These are phyloP conservation scores for Saxicola maurus DNA, from an alignment of 2,797 vertebrate species.

Conservation along the genomic window DNA sequence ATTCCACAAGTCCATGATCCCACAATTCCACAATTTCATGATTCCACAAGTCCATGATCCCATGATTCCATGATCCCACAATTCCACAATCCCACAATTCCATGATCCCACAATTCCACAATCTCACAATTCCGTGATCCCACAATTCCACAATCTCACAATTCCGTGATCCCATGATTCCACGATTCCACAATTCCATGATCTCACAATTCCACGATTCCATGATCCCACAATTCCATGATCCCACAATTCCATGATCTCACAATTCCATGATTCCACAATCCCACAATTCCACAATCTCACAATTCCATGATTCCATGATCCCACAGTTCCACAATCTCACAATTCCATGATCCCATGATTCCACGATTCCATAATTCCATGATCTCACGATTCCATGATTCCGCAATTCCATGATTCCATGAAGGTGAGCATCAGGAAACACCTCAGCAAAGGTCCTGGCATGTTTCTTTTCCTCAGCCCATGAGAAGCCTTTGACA, in stretches of 20 bases:
- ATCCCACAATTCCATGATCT: too few relatives aligned
- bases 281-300: accelerated
- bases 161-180: too few relatives aligned
- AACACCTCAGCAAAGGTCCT: neutral
- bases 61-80: too few relatives aligned
- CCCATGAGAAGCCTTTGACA: neutral
- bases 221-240: accelerated
- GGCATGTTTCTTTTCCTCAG: neutral
- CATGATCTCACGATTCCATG: accelerated
- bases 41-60: too few relatives aligned
- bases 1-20: too few relatives aligned
- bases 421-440: neutral
- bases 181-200: too few relatives aligned
- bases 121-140: too few relatives aligned
- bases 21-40: too few relatives aligned
- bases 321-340: accelerated
- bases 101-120: too few relatives aligned
- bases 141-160: accelerated
- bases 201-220: too few relatives aligned
- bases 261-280: accelerated
- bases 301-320: accelerated
- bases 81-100: too few relatives aligned
- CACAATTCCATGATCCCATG: accelerated
- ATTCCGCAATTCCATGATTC: accelerated
- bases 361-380: accelerated